Conservation (phyloP, 2,888 invertebrate genomes). For the Pocota personata region DNA sequence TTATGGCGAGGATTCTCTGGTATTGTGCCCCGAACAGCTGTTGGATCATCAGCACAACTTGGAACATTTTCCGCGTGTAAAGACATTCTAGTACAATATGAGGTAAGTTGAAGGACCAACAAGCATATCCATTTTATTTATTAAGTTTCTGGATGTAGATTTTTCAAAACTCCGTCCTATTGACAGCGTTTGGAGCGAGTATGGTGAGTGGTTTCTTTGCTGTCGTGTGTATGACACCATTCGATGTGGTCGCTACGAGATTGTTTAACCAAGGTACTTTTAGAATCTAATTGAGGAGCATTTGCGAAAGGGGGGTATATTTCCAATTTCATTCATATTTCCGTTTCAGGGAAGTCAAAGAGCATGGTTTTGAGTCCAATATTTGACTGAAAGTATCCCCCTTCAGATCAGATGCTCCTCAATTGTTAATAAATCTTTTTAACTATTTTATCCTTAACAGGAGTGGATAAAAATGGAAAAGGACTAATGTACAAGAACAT, state of each 20-base stretch:
- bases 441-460: constrained; percentile 79
- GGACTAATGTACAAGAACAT: constrained; percentile 89
- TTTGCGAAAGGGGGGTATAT: too few relatives aligned
- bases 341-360: too few relatives aligned
- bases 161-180: constrained; percentile 83
- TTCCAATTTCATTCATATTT: too few relatives aligned
- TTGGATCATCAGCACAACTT: constrained; percentile 93
- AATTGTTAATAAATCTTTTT: neutral
- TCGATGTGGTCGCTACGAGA: constrained; percentile 93
- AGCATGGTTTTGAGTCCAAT: too few relatives aligned
- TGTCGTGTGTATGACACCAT: constrained; percentile 91
- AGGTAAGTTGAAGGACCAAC: constrained; percentile 58
- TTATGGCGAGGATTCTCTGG: constrained; percentile 91
- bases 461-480: constrained; percentile 85
- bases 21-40: constrained; percentile 88
- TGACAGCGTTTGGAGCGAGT: constrained; percentile 87
- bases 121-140: neutral
- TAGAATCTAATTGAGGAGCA: neutral
- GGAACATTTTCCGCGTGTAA: constrained; percentile 89
- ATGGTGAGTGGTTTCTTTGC: constrained; percentile 90
- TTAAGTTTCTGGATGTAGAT: constrained; percentile 74
- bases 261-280: constrained; percentile 92
- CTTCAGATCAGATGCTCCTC: neutral
- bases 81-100: constrained; percentile 82
- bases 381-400: too few relatives aligned